These are phyloP conservation scores for Apodemus speciosus DNA, from an alignment of 2,113 vertebrate species.

Conservation along the genomic window DNA sequence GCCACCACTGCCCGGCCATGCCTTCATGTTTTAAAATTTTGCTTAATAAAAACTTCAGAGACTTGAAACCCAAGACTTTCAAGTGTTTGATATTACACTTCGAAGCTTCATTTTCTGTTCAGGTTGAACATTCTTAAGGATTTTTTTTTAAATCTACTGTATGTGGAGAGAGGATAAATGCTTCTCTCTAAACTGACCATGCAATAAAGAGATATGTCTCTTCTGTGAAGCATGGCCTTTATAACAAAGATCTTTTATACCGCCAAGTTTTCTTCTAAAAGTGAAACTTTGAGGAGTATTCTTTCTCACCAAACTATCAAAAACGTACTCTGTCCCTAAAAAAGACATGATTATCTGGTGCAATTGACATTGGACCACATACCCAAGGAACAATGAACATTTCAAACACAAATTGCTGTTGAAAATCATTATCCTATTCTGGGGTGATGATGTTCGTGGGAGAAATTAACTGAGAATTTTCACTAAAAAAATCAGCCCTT, in stretches of 20 bases:
- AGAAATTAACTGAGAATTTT: slow-evolving; percentile 80
- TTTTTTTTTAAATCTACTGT: slow-evolving; percentile 35
- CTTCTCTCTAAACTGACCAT: not conserved
- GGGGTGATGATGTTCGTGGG: slow-evolving; percentile 73
- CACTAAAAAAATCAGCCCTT: slow-evolving; percentile 71
- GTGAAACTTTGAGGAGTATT: slow-evolving; percentile 41
- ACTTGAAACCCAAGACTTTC: slow-evolving; percentile 17
- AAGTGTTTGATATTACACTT: slow-evolving; percentile 18
- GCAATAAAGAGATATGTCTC: not conserved
- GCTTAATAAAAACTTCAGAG: slow-evolving; percentile 57
- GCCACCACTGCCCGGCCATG: rapidly evolving
- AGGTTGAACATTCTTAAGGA: not conserved
- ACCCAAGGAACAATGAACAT: slow-evolving; percentile 62
- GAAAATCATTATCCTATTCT: slow-evolving; percentile 63
- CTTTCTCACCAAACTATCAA: slow-evolving; percentile 64
- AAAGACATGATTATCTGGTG: slow-evolving; percentile 59
- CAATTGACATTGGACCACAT: slow-evolving; percentile 59
- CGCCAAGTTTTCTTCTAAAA: slow-evolving; percentile 60
- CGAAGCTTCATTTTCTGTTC: slow-evolving; percentile 52
- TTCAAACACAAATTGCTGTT: slow-evolving; percentile 74
- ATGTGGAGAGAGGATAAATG: slow-evolving; percentile 12
- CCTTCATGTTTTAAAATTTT: slow-evolving; percentile 40
- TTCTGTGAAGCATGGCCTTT: not conserved
- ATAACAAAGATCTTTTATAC: not conserved
- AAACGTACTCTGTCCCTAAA: slow-evolving; percentile 60